phyloP scores from a whole-genome alignment of 2,888 invertebrate genomes.

The Linnaemya vulpina region DNA sequence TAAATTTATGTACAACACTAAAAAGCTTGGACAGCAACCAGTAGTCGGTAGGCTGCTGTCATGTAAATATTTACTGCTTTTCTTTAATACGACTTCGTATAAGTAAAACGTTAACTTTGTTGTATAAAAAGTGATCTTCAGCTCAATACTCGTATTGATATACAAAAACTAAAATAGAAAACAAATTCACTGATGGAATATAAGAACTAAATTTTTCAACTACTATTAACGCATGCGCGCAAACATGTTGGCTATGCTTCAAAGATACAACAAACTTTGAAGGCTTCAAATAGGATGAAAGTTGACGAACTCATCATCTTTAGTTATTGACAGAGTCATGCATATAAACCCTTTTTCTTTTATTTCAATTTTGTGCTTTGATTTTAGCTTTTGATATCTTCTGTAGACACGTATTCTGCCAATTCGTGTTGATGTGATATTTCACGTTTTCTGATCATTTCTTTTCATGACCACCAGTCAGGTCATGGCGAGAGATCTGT shows the following conservation, averaged over 20 bases:
- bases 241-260: neutral
- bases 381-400: slow-evolving; percentile 70
- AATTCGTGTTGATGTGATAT: slow-evolving; percentile 76
- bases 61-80: too few species aligned
- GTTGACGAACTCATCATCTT: slow-evolving; percentile 63
- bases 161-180: too few species aligned
- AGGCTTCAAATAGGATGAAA: neutral
- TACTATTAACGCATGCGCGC: too few species aligned
- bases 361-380: neutral
- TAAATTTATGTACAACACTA: too few species aligned
- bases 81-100: too few species aligned
- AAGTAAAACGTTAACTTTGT: too few species aligned
- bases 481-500: slow-evolving; percentile 74
- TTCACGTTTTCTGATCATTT: slow-evolving; percentile 75
- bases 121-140: too few species aligned
- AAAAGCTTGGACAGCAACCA: too few species aligned
- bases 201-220: too few species aligned
- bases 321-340: slow-evolving; percentile 75
- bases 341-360: neutral
- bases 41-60: too few species aligned
- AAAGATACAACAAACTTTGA: neutral
- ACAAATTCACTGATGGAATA: too few species aligned
- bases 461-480: slow-evolving; percentile 77
- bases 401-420: slow-evolving; percentile 74
- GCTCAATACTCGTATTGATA: too few species aligned